Evolutionary conservation across 2,888 invertebrate species (phyloP), one percentile per base, ranked within the genome.

Genomic region (Agrochola litura): DNA sequence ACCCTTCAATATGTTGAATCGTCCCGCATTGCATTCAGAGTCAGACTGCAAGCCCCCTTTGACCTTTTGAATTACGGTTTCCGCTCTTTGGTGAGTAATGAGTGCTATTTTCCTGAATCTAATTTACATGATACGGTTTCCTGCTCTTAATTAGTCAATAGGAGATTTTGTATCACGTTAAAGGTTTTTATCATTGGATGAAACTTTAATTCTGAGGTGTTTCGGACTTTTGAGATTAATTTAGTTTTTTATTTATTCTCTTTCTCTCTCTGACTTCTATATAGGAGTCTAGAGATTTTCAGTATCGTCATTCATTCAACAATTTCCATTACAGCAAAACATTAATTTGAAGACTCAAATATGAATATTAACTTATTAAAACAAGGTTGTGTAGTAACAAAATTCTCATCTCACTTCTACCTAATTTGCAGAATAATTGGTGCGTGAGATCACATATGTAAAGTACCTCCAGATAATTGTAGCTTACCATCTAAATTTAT

Each of bases 401-500:
- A 52, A 60, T 25, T 61, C 60, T 64, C 56, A 54, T 76, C 25
- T 67, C n/a, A 49, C 30, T 67, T 70, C 64, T 69, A 37, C 54
- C 25, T 54, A 58, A 84, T 84, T 81, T 81, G 14, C 72, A 52
- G 25, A 85, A 64, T 65, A 71, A 73, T 77, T 61, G 43, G 60
- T 64, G 70, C 82, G 81, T 80, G 74, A 67, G 41, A 77, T 81
- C 41, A 56, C 52, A 41, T 71, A 77, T 65, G 71, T 69, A 75
- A 78, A 78, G 79, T 82, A 77, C 77, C 75, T 69, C 77, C 80
- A 68, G 58, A 81, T 89, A 91, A 92, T 92, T 92, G 84, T 86
- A 89, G 86, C 79, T 78, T 82, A 76, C 73, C 81, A 83, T 83
- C 58, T 83, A 86, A 87, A 82, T 86, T 86, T 90, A 90, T 95